Evolutionary conservation across 2,113 vertebrate species (phyloP), one percentile per base, ranked within the genome.

Genomic region (Eclectus roratus): DNA sequence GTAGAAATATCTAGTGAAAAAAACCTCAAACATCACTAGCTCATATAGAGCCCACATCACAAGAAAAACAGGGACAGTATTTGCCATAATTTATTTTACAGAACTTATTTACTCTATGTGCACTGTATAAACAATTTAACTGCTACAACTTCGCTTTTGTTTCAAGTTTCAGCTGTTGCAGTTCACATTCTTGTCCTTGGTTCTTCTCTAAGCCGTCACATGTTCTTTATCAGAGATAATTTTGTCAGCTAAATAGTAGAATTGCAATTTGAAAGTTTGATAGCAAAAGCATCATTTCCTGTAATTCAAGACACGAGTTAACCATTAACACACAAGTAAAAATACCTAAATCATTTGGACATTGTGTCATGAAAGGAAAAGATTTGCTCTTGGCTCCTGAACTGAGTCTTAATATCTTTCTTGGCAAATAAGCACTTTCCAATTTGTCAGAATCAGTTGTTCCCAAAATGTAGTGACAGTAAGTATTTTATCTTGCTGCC

Each of bases 221-320:
- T 78, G 28, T 77, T 94, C 89, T 95, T 97, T 94, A 94, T 92
- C 81, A 94, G 70, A 96, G 73, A 82, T 87, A 39, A 94, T 94
- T 84, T 91, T 65, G 33, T 82, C 94, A 81, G 18, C 55, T 84
- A 91, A 74, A 64, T 84, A 93, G 86, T 4, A 58, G 47, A 96
- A 96, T 10, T 44, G 41, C 37, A 89, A 82, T 93, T 94, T 89
- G 52, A 96, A 96, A 94, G 74, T 74, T 85, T 91, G 74, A 92
- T 92, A 70, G 71, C 74, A 90, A 97, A 93, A 70, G n/a, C 49
- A 87, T 39, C 31, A 83, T 92, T 94, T 95, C 80, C 70, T 95
- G 80, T 95, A 91, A 97, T 35, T 37, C 2, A 96, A 94, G 84
- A 72, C 55, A 65, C 24, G 72, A 76, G 56, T 93, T 94, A 81